Conservation (phyloP, 2,888 invertebrate genomes). For the Diadegma fenestrale region DNA sequence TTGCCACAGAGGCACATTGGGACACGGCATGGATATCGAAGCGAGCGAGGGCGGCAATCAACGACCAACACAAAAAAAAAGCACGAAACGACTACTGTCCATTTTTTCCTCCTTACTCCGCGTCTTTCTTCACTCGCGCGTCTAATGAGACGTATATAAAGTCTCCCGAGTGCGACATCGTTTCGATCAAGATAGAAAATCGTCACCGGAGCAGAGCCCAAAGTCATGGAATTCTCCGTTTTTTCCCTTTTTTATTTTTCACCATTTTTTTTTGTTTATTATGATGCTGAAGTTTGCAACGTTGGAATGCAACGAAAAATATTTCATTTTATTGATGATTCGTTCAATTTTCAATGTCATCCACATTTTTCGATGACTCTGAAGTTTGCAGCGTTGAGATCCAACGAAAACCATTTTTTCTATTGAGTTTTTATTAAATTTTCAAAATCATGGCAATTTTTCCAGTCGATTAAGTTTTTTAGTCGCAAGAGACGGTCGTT, state of each 20-base stretch:
- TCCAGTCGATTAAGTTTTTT: too few species aligned
- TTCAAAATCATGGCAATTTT: too few species aligned
- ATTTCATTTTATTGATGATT: too few species aligned
- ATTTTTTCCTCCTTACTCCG: slow-evolving; percentile 25
- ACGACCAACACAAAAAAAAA: slow-evolving; percentile 1
- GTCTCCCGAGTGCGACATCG: slow-evolving; percentile 53
- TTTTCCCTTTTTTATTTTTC: not conserved
- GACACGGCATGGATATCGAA: not conserved
- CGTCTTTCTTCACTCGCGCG: slow-evolving; percentile 33
- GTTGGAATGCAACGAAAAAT: too few species aligned
- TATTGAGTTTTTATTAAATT: too few species aligned
- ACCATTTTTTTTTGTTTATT: too few species aligned
- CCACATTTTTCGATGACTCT: too few species aligned
- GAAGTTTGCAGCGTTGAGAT: too few species aligned
- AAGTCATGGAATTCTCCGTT: not conserved
- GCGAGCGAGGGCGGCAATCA: not conserved
- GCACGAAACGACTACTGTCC: slow-evolving; percentile 7
- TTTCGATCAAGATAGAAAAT: slow-evolving; percentile 10
- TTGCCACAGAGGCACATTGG: slow-evolving; percentile 4
- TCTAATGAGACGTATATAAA: slow-evolving; percentile 65
- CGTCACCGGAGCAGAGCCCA: not conserved
- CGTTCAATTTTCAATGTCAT: too few species aligned
- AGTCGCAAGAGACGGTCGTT: too few species aligned
- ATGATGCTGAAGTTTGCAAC: too few species aligned
- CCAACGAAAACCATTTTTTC: too few species aligned